Conservation (phyloP, 2,888 invertebrate species). For the Eupithecia centaureata region DNA sequence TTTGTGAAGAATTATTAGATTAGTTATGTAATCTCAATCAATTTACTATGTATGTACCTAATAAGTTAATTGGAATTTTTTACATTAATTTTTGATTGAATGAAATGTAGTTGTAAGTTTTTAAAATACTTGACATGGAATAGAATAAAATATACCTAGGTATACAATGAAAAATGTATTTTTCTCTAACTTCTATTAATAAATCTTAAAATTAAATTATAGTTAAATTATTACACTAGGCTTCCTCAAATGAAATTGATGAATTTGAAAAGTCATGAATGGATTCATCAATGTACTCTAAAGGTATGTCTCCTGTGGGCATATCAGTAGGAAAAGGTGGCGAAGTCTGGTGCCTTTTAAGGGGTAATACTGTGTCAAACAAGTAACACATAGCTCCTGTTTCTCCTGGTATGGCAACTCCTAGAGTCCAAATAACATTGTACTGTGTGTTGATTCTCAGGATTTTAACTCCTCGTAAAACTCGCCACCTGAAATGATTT, state of each 20-base stretch:
- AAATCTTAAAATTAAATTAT: neutral
- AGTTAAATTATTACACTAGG: slow-evolving; percentile 42
- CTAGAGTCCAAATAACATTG: slow-evolving; percentile 95
- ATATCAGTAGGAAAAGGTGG: slow-evolving; percentile 93
- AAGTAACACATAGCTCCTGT: slow-evolving; percentile 91
- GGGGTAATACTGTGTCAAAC: slow-evolving; percentile 90
- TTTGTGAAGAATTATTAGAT: slow-evolving; percentile 16
- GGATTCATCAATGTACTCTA: slow-evolving; percentile 90
- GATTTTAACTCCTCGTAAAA: slow-evolving; percentile 88
- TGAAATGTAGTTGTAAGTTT: slow-evolving; percentile 19
- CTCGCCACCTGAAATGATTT: slow-evolving; percentile 77
- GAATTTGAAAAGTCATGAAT: slow-evolving; percentile 90
- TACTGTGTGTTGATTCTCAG: slow-evolving; percentile 96
- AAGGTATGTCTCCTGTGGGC: slow-evolving; percentile 84
- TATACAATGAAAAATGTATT: neutral
- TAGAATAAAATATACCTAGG: slow-evolving; percentile 27
- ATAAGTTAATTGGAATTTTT: slow-evolving; percentile 3
- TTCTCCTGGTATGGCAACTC: slow-evolving; percentile 92
- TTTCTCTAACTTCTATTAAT: slow-evolving; percentile 12
- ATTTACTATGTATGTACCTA: slow-evolving; percentile 12
- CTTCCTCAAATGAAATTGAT: slow-evolving; percentile 86
- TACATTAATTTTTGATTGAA: slow-evolving; percentile 13
- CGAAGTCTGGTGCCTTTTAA: slow-evolving; percentile 82
- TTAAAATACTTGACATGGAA: slow-evolving; percentile 35
- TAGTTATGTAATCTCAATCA: slow-evolving; percentile 19